Base-by-base conservation (phyloP, 2,797 vertebrate species). In the Neoniphon sammara region DNA sequence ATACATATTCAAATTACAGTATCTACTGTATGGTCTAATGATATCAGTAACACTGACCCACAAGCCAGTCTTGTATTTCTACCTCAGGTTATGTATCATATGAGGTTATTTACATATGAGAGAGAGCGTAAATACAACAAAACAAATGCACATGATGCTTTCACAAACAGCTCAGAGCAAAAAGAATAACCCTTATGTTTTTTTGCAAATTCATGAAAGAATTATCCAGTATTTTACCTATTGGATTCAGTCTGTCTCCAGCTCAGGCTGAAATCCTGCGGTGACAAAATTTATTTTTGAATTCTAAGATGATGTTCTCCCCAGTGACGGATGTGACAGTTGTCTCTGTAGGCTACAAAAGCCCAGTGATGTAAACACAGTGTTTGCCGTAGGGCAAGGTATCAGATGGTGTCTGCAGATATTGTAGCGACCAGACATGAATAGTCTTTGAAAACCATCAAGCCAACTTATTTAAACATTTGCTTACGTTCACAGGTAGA, bases 31-130 rank as follows among this genome's bases (percentile, higher is more conserved):
- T 34, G n/a, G 30, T 70, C 60, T 66, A 50, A 53, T 34, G 23
- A 73, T 80, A 77, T 62, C 5, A 2, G 42, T 62, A 61, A 79
- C 77, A 61, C 42, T 67, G 66, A 80, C 73, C 58, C 70, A 74
- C 70, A 80, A 77, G 54, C 66, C 60, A 78, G 70, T 74, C 58
- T 83, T 80, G 63, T 81, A 77, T 87, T 84, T 85, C 77, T 91
- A 91, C 91, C 90, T 92, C 87, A 90, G 82, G 83, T 88, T 86
- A 73, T 77, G 72, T 72, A 81, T 82, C 50, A 73, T 74, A 82
- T 69, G 83, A 85, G 85, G 87, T 91, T 78, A 73, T 66, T 85
- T 66, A 56, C 76, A 84, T 64, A 71, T 56, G 39, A 80, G 69
- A 78, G 56, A 14, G 18, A 77, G 71, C 27, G 25, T 17, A 82